These are phyloP conservation scores for Elaeidobius kamerunicus DNA, from an alignment of 2,888 invertebrate genomes.

Conservation along the genomic window DNA sequence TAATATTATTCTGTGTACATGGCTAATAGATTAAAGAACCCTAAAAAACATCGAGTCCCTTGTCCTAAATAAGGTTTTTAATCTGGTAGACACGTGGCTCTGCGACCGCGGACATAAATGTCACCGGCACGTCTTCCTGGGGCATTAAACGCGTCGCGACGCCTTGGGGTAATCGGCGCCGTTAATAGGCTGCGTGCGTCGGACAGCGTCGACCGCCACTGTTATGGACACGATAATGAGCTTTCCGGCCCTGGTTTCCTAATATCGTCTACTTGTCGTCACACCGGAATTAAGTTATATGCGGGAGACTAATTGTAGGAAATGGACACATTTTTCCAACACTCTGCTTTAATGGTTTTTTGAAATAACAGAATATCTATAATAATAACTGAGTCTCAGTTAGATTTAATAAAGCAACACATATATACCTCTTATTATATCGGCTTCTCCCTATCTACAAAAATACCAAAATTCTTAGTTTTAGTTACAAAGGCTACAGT, in stretches of 20 bases:
- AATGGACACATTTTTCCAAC: too few species aligned
- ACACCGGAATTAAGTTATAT: constrained; percentile 1
- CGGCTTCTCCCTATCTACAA: too few species aligned
- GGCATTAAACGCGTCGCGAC: constrained; percentile 37
- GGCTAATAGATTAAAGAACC: background rate
- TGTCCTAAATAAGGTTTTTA: constrained; percentile 25
- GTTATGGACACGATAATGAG: constrained; percentile 31
- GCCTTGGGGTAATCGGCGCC: constrained; percentile 49
- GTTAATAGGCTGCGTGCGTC: constrained; percentile 43
- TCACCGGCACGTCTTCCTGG: constrained; percentile 29
- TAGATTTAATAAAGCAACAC: too few species aligned
- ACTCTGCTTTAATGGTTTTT: too few species aligned
- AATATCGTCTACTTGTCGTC: constrained; percentile 8
- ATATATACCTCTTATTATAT: too few species aligned
- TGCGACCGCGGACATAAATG: constrained; percentile 26
- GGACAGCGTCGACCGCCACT: constrained; percentile 40
- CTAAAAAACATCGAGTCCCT: constrained; percentile 10
- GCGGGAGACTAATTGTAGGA: too few species aligned
- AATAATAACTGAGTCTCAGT: too few species aligned
- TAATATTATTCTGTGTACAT: background rate
- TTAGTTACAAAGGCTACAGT: too few species aligned
- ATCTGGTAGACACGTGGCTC: constrained; percentile 23
- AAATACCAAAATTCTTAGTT: too few species aligned
- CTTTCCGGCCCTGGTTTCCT: constrained; percentile 15
- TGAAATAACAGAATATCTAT: too few species aligned